These are phyloP conservation scores for Pelvicachromis taeniatus DNA, from an alignment of 2,113 vertebrate species.

Conservation along the genomic window DNA sequence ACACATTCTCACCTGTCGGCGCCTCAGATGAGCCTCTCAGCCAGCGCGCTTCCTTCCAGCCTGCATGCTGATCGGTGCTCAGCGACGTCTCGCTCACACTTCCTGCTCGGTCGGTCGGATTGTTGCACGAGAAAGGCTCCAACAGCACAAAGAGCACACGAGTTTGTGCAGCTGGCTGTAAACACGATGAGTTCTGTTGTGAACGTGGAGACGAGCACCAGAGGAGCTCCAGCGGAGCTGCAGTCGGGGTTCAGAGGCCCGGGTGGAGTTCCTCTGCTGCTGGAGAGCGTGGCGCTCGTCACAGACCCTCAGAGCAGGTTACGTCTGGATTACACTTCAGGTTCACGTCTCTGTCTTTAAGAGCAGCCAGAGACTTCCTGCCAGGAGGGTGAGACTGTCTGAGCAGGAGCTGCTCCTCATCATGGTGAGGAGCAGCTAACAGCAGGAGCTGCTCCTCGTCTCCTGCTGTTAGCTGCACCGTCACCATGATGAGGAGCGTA, in stretches of 20 bases:
- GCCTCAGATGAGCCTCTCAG: neutral
- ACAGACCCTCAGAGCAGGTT: too few species aligned
- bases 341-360: too few species aligned
- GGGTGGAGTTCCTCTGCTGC: neutral
- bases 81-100: rapidly evolving
- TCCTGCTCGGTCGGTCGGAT: neutral
- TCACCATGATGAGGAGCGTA: rapidly evolving
- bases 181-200: neutral
- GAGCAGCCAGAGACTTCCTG: neutral
- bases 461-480: neutral
- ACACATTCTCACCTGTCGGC: neutral
- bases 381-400: neutral
- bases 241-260: neutral
- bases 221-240: neutral
- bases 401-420: too few species aligned
- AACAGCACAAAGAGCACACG: neutral
- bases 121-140: neutral
- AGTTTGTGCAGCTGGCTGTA: neutral
- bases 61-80: neutral
- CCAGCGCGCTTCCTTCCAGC: neutral
- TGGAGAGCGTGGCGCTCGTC: neutral
- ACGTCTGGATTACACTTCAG: too few species aligned
- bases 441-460: too few species aligned
- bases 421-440: too few species aligned
- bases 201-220: rapidly evolving